Conservation (phyloP, 2,113 vertebrate species). For the Dendropsophus ebraccatus region DNA sequence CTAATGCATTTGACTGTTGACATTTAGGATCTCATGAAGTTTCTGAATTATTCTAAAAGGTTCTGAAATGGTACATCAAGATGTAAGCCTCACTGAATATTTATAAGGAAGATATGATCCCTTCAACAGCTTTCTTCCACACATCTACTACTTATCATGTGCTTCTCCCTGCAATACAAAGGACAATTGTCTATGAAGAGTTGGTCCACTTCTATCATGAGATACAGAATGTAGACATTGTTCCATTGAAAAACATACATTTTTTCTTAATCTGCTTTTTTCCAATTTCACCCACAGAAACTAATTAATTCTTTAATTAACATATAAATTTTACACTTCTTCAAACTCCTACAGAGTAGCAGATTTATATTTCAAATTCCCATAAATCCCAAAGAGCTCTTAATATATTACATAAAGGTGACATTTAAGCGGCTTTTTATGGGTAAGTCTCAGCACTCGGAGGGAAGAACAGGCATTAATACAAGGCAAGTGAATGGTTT, state of each 20-base stretch:
- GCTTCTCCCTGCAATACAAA: background rate
- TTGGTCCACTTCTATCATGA: background rate
- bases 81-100: background rate
- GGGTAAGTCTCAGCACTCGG: slow-evolving; percentile 32
- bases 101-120: background rate
- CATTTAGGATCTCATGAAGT: too few species aligned
- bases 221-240: background rate
- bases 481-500: slow-evolving; percentile 37
- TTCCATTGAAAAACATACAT: slow-evolving; percentile 12
- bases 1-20: too few species aligned
- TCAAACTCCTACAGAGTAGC: slow-evolving; percentile 46
- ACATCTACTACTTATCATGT: background rate
- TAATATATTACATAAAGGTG: slow-evolving; percentile 54
- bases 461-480: slow-evolving; percentile 36
- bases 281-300: slow-evolving; percentile 19
- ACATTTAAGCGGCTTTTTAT: slow-evolving; percentile 56
- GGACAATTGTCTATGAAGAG: background rate
- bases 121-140: background rate
- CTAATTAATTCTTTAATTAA: slow-evolving; percentile 56
- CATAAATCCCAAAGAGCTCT: slow-evolving; percentile 37
- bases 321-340: slow-evolving; percentile 42
- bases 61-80: too few species aligned
- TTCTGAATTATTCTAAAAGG: too few species aligned
- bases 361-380: slow-evolving; percentile 55
- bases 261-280: slow-evolving; percentile 33